Base-by-base conservation (phyloP, 2,888 invertebrate genomes). In the Belgica antarctica region DNA sequence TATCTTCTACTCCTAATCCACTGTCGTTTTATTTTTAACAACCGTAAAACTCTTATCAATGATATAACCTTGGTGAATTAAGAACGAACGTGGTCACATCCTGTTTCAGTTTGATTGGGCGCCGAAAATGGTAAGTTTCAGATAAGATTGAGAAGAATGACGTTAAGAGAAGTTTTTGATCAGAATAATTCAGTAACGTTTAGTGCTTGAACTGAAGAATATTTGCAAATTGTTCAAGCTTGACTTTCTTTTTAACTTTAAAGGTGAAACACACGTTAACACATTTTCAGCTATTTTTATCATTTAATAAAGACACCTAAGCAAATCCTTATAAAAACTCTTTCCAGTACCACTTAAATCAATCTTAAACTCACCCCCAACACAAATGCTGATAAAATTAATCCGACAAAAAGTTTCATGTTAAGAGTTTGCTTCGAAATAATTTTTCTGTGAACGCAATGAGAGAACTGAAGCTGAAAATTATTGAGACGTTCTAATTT, bases 351-450 rank as follows among this genome's bases (percentile, higher is more conserved):
- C n/a, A n/a, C n/a, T n/a, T n/a, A n/a, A n/a, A n/a, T n/a, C n/a
- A n/a, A 4, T 31, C n/a, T 15, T 1, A 62, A 17, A 19, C 25
- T 65, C 31, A 68, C 68, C 68, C 57, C 57, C n/a, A 68, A 36
- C 31, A 47, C 31, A 27, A 7, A 28, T 27, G 27, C 31, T 47
- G 46, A 28, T 22, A 57, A 47, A 22, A 68, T 15, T 31, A 68
- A 28, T 66, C 19, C 68, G n/a, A 68, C 17, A 22, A 68, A 15
- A 8, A 68, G 15, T 31, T 68, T 68, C 68, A 68, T 68, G 27
- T 19, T 66, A 31, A 28, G 59, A 52, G 2, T 19, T 52, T 52
- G 17, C 52, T n/a, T 52, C 52, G 12, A 52, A 7, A 17, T 17
- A 52, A 31, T 52, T 52, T 22, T 52, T 12, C 22, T n/a, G 17